Evolutionary conservation across 2,888 invertebrate species (phyloP).

Genomic region (Trimorus sp.): DNA sequence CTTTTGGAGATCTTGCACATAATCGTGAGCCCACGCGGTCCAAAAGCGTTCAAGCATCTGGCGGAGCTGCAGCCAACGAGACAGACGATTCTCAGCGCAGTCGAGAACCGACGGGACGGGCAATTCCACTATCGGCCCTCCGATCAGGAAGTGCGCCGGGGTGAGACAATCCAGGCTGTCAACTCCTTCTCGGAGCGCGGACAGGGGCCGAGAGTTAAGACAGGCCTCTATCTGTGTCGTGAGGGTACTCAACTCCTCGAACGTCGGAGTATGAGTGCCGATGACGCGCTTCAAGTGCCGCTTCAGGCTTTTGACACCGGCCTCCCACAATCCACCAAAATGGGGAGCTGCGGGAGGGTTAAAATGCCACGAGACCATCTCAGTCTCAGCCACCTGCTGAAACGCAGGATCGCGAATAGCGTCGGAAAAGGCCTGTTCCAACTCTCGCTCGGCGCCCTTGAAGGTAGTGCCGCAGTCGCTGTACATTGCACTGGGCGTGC

Average conservation of each 20-base stretch:
- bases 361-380: too few species aligned
- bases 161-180: too few species aligned
- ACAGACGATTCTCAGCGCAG: neutral
- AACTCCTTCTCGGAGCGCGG: neutral
- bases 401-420: neutral
- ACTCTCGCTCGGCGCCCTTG: neutral
- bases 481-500: neutral
- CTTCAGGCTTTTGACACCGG: too few species aligned
- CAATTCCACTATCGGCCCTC: too few species aligned
- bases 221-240: neutral
- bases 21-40: neutral
- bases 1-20: slow-evolving; percentile 18
- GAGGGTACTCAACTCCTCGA: slow-evolving; percentile 4
- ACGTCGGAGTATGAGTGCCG: neutral
- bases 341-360: too few species aligned
- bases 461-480: too few species aligned
- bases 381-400: too few species aligned
- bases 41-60: slow-evolving; percentile 3
- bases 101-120: slow-evolving; percentile 4
- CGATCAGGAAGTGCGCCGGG: too few species aligned
- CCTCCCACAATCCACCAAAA: too few species aligned
- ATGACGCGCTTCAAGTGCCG: neutral
- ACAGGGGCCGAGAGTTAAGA: slow-evolving; percentile 14
- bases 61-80: neutral
- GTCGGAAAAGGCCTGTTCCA: neutral